Base-by-base conservation (phyloP, 1,140 invertebrate genomes). In the Musca domestica region DNA sequence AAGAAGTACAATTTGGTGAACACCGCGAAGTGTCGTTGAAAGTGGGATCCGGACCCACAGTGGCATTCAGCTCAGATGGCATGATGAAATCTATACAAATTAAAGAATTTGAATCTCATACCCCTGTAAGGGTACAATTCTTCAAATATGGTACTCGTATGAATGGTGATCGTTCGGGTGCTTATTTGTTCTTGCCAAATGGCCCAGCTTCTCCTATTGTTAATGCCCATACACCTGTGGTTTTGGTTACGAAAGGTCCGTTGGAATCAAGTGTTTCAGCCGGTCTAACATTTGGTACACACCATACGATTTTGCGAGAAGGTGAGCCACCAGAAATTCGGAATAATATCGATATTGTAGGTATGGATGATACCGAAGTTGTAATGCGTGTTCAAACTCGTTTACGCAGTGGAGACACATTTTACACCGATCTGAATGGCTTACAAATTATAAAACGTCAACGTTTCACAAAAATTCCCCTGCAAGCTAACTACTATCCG, bases 401-500 rank as follows among this genome's bases (percentile, higher is more conserved):
- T 64, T 91, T 95, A 66, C 85, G 88, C 49, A 94, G 89, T 71
- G 85, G 83, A 1, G 87, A 91, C 73, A 83, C 87, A 30, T 94
- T 92, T 80, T 94, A 88, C 72, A 94, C 92, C 0, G 92, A 95
- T 83, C 81, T 93, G 1, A 95, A 95, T 83, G 92, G 91, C 30
- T 87, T 92, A 74, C 23, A 98, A 92, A 91, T 97, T 82, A 91
- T 95, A 49, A 89, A 90, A 74, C 87, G 96, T 6, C 90, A 92
- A 73, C 88, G 89, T 64, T 91, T 94, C 73, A 84, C 87, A 0
- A 98, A 98, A 83, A 82, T 99, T 15, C 96, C 96, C 0, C 74
- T 96, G 0, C 97, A 99, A 86, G 96, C 91, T 0, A 98, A 99
- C 83, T 98, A 92, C 80, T 99, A 98, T 85, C 97, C 98, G 6